Percentiles rank a stretch among this genome's conserved stretches.
These are phyloP conservation scores for Trogon surrucura DNA, from an alignment of 2,113 vertebrate species.

Conservation along the genomic window DNA sequence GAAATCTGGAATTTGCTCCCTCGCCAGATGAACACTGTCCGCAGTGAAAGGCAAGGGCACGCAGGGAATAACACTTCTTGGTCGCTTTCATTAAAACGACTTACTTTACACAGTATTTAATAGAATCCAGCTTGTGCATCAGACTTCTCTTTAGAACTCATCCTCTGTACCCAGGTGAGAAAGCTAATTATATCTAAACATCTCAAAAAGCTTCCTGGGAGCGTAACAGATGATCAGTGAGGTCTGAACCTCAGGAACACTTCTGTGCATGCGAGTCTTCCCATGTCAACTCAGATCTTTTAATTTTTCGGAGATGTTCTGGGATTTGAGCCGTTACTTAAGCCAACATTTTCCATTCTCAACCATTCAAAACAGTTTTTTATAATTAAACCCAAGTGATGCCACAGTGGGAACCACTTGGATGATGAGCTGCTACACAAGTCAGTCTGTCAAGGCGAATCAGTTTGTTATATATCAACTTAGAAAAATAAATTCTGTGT, in stretches of 20 bases:
- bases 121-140: not conserved
- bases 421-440: constrained; percentile 4
- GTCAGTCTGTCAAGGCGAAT: constrained; percentile 19
- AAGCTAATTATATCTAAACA: constrained; percentile 19
- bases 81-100: not conserved
- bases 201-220: constrained; percentile 12
- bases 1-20: constrained; percentile 39
- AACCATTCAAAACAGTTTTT: not conserved
- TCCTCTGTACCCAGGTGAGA: not conserved
- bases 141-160: not conserved
- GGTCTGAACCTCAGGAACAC: constrained; percentile 18
- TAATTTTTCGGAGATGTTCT: not conserved
- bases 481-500: not conserved
- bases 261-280: not conserved
- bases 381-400: constrained; percentile 19
- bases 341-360: constrained; percentile 3
- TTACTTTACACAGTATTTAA: not conserved
- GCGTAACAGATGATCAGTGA: not conserved
- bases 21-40: constrained; percentile 30
- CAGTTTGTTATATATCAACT: not conserved
- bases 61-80: not conserved
- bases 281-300: not conserved
- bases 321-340: constrained; percentile 4
- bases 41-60: not conserved
- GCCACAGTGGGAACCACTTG: constrained; percentile 14